A percentile compares a stretch with the other conserved stretches of the same genome.
These are phyloP conservation scores for Marmota flaviventris DNA, from an alignment of 2,113 vertebrate genomes.

Conservation along the genomic window DNA sequence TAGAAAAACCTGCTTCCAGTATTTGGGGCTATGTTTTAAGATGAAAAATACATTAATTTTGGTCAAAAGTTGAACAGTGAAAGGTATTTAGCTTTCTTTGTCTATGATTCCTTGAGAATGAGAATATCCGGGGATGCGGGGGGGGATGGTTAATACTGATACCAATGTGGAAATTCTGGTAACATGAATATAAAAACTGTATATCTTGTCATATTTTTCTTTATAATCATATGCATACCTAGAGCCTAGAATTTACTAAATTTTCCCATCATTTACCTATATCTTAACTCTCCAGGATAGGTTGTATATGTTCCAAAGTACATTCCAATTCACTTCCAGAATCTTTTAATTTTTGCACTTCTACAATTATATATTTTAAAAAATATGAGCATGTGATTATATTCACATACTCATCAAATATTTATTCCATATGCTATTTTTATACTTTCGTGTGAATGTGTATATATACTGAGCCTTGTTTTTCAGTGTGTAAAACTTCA, in stretches of 20 bases:
- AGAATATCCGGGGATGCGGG: background rate
- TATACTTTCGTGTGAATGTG: background rate
- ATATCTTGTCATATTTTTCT: background rate
- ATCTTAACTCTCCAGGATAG: background rate
- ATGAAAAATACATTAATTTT: background rate
- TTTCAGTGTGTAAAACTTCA: background rate
- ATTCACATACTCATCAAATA: background rate
- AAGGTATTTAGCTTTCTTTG: background rate
- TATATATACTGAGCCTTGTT: background rate
- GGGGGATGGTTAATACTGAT: background rate
- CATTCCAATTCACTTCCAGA: background rate
- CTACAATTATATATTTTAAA: background rate
- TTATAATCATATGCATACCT: background rate
- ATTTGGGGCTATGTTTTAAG: background rate
- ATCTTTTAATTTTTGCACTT: background rate
- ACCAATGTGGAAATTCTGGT: background rate
- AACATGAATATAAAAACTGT: background rate
- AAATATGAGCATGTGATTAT: background rate
- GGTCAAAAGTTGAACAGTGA: background rate
- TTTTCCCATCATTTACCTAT: background rate
- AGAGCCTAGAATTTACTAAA: background rate
- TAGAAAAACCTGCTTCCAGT: background rate
- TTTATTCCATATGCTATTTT: background rate
- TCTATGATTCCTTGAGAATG: background rate
- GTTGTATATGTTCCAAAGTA: background rate